Percentiles rank a stretch among this genome's conserved stretches.
phyloP scores from a whole-genome alignment of 2,888 invertebrate species.

The Miltochrista miniata region DNA sequence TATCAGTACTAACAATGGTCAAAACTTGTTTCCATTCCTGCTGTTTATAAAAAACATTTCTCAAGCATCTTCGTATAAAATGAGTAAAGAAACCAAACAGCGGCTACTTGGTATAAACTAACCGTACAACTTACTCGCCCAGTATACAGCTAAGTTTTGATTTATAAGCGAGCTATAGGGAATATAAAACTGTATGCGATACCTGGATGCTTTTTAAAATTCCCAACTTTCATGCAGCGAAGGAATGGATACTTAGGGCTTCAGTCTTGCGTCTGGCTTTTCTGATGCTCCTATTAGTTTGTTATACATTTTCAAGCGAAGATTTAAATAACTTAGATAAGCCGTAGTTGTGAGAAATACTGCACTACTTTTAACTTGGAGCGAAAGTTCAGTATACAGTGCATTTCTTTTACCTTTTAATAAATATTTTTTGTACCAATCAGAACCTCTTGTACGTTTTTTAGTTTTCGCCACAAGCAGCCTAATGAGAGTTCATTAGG shows the following conservation, averaged over 20 bases:
- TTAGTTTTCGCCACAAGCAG: too few relatives aligned
- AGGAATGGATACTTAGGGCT: background rate
- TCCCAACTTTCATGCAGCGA: constrained; percentile 2
- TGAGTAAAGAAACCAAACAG: background rate
- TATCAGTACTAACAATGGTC: too few relatives aligned
- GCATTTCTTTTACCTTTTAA: too few relatives aligned
- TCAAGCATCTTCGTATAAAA: background rate
- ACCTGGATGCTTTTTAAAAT: constrained; percentile 20
- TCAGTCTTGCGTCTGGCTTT: background rate
- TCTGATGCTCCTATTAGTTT: background rate
- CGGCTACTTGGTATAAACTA: constrained; percentile 3
- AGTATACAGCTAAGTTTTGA: constrained; percentile 25
- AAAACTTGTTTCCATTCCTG: too few relatives aligned
- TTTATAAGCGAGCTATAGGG: constrained; percentile 23
- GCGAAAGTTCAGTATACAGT: too few relatives aligned
- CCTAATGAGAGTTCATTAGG: too few relatives aligned
- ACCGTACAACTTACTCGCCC: constrained; percentile 17
- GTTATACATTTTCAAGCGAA: too few relatives aligned
- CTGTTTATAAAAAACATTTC: background rate
- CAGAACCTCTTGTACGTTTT: too few relatives aligned
- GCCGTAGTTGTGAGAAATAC: too few relatives aligned
- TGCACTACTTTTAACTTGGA: too few relatives aligned
- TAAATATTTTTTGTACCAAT: too few relatives aligned
- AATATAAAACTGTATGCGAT: constrained; percentile 24
- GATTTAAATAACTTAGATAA: too few relatives aligned